Evolutionary conservation across 2,888 invertebrate species (phyloP), one percentile per base, ranked within the genome.

Genomic region (Ectobius pallidus): DNA sequence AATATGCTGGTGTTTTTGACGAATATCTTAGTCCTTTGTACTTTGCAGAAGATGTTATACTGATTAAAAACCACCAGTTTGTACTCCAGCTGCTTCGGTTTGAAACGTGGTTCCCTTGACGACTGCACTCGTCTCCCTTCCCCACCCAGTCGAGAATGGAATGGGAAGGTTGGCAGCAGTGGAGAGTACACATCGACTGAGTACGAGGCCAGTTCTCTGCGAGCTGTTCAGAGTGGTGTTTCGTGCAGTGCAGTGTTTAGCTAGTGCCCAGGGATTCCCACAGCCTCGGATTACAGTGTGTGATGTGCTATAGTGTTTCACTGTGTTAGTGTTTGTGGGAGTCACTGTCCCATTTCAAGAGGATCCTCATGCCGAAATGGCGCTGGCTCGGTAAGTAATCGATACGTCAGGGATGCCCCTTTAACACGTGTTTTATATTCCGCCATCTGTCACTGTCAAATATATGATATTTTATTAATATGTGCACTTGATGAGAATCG

Each of bases 361-460:
- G 27, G 86, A 86, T 82, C 86, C 86, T 83, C 87, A 88, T 87
- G 88, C 87, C 83, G 88, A 88, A 85, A 89, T 89, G 88, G 88
- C 88, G 84, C 85, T 88, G 84, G 88, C 88, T 83, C 88, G 88
- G 88, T 89, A 85, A 85, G 86, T 83, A 25, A 65, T 65, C 44
- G 20, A 58, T 58, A 30, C 6, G 3, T 7, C 34, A 34, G 34
- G 11, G 34, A 11, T 34, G 7, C 6, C 34, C 34, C 6, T 7
- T 11, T 11, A 7, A 7, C 11, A 7, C 34, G 11, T 34, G 7
- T 34, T 34, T 34, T 7, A 34, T 34, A 11, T 34, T 34, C 34
- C 34, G 6, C 34, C n/a, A n/a, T n/a, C n/a, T n/a, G n/a, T n/a
- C n/a, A n/a, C n/a, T n/a, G n/a, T n/a, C n/a, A n/a, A n/a, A n/a